Percentiles rank a stretch among this genome's conserved stretches.
These are phyloP conservation scores for Lipotes vexillifer DNA, from an alignment of 2,113 vertebrate species.

Conservation along the genomic window DNA sequence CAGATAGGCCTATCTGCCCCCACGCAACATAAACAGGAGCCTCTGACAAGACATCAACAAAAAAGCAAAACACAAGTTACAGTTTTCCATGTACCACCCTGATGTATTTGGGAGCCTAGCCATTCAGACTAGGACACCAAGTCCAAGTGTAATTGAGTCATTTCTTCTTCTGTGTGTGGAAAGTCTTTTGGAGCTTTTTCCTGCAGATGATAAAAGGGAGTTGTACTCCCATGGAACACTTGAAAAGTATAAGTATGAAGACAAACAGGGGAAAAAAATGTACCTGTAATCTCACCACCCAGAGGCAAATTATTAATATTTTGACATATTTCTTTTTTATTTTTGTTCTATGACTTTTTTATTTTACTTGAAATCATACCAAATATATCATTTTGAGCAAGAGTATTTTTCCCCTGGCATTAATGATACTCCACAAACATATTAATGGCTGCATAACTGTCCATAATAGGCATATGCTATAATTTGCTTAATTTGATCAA, in stretches of 20 bases:
- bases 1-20: background rate
- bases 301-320: background rate
- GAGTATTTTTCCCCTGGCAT: background rate
- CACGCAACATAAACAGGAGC: background rate
- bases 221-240: background rate
- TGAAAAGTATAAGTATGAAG: background rate
- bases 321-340: background rate
- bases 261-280: background rate
- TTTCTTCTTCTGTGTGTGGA: background rate
- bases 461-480: background rate
- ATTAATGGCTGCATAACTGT: background rate
- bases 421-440: background rate
- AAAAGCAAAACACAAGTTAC: background rate
- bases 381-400: background rate
- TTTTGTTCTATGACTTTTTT: background rate
- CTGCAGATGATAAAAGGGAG: background rate
- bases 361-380: background rate
- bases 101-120: background rate
- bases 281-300: background rate
- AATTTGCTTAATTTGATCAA: background rate
- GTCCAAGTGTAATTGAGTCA: background rate
- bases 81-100: background rate
- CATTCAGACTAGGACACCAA: background rate
- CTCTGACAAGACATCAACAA: background rate
- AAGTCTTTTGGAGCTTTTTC: background rate